Base-by-base conservation (phyloP, 2,113 vertebrate species). In the Pedetes capensis region DNA sequence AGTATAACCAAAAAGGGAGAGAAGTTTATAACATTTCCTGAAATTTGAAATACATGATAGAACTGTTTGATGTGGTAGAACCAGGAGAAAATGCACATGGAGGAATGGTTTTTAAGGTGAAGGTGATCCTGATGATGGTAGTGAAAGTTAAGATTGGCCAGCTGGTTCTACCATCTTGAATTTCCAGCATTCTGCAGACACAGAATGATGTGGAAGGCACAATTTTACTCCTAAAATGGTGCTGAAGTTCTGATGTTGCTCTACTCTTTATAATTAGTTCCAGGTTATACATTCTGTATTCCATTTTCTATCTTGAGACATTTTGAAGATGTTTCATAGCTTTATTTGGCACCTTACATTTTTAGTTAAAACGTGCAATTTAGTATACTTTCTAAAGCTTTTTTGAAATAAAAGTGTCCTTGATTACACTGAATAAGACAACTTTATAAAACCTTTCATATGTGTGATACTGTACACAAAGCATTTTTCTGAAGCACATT, bases 351-450 rank as follows among this genome's bases (percentile, higher is more conserved):
- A 93, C 39, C 64, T 95, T 95, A 75, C 10, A 63, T 59, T 97
- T 96, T 96, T 89, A 95, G 79, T 76, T 95, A 85, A 92, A 71
- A 68, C 89, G 87, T 51, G 7, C 57, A 96, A 47, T 84, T 93
- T 93, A 53, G 53, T 89, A 37, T 82, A 72, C 75, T 92, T 97
- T 95, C 83, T 17, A 78, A 94, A 93, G 39, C 49, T 91, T 11
- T 91, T 91, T 91, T 53, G 27, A 89, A 85, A 76, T 89, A 74
- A 92, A 96, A 75, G 11, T 55, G 92, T 94, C 27, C 25, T 75
- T 85, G 57, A 81, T 88, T 89, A 80, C 42, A 69, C 18, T 34
- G 34, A 93, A 29, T 87, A 68, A 79, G 79, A 78, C 47, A 91
- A 80, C 22, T 76, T 91, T 64, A 47, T 95, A 75, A 96, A 92